Evolutionary conservation across 2,888 invertebrate species (phyloP).

Genomic region (Hypolimnas misippus): DNA sequence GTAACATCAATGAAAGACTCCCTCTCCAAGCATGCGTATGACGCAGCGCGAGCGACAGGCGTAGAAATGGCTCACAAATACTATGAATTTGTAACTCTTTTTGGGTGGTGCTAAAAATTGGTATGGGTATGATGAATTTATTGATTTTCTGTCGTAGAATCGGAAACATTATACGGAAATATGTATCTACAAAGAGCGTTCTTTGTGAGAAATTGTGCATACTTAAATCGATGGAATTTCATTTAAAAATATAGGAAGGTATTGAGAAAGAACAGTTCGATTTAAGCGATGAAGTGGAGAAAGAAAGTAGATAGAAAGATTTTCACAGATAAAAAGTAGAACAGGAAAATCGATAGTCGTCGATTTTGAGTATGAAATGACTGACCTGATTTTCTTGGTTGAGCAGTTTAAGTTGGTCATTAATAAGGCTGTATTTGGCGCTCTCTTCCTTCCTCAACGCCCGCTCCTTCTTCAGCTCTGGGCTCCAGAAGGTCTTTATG

Average conservation of each 20-base stretch:
- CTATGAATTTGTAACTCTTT: constrained; percentile 33
- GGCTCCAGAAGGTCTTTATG: constrained; percentile 99
- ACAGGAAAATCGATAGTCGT: constrained; percentile 23
- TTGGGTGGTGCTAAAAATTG: constrained; percentile 10
- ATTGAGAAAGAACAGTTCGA: not conserved
- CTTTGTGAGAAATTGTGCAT: not conserved
- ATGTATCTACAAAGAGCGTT: not conserved
- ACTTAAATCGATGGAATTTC: too few species aligned
- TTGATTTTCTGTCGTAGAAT: too few species aligned
- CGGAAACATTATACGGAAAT: too few species aligned
- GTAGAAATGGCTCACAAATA: constrained; percentile 38
- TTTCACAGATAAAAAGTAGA: not conserved
- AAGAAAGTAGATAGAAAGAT: not conserved
- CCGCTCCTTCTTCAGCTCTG: constrained; percentile 99
- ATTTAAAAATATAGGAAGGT: too few species aligned
- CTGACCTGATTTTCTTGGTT: constrained; percentile 98
- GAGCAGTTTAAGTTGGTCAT: constrained; percentile 97
- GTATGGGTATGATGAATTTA: not conserved
- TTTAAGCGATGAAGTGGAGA: not conserved
- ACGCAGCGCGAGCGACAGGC: constrained; percentile 52
- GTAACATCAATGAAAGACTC: constrained; percentile 53
- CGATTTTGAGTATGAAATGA: constrained; percentile 32
- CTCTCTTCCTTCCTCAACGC: constrained; percentile 98
- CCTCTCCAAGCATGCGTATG: constrained; percentile 58
- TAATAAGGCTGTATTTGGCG: constrained; percentile 97